Evolutionary conservation across 2,888 invertebrate genomes (phyloP).

Genomic region (Euzophera pinguis): DNA sequence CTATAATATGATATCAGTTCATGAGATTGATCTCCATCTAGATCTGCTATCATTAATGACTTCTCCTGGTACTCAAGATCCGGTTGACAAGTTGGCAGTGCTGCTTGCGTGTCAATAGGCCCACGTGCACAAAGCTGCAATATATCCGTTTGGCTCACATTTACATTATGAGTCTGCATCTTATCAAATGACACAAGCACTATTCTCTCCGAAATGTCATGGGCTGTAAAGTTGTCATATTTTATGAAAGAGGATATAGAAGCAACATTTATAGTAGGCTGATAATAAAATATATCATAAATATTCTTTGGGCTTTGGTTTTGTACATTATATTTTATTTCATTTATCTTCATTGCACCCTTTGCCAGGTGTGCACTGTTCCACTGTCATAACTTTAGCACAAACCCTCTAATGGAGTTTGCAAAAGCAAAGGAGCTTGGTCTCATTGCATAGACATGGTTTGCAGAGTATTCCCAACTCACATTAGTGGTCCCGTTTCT

Average conservation of each 20-base stretch:
- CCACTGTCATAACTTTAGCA: conserved; percentile 92
- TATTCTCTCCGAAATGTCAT: conserved; percentile 85
- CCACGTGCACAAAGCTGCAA: conserved; percentile 84
- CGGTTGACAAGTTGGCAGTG: conserved; percentile 83
- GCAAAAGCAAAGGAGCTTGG: conserved; percentile 84
- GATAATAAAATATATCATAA: conserved; percentile 62
- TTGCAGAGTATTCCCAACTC: conserved; percentile 82
- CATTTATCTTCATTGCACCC: conserved; percentile 70
- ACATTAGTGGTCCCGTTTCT: conserved; percentile 74
- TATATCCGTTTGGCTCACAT: conserved; percentile 88
- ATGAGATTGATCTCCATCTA: conserved; percentile 87
- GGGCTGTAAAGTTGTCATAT: conserved; percentile 69
- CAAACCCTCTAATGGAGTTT: conserved; percentile 84
- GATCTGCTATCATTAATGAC: conserved; percentile 86
- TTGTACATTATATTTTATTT: conserved; percentile 64
- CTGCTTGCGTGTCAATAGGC: conserved; percentile 44
- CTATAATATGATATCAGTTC: conserved; percentile 89
- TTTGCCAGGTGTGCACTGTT: conserved; percentile 74
- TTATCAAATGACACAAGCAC: conserved; percentile 89
- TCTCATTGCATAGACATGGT: conserved; percentile 85
- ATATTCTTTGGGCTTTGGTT: conserved; percentile 69
- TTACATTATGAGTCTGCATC: conserved; percentile 85
- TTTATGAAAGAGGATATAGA: conserved; percentile 68
- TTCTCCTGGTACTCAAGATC: conserved; percentile 85
- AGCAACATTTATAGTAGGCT: conserved; percentile 55